Evolutionary conservation across 2,113 vertebrate species (phyloP).

Genomic region (Xerus inauris): DNA sequence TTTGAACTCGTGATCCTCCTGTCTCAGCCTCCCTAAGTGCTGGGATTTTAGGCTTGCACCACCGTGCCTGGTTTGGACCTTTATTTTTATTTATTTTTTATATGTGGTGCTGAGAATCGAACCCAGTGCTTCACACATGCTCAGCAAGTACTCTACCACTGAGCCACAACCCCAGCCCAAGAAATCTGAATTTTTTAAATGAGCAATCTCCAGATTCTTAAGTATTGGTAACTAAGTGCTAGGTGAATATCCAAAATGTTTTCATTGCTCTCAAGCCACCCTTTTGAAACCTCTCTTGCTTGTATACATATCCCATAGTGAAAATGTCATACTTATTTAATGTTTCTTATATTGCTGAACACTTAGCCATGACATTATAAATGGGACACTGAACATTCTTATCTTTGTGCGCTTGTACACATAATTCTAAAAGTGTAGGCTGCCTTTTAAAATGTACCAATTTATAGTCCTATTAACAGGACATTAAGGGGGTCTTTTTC

Average conservation of each 20-base stretch:
- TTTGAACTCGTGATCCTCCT: too few species aligned
- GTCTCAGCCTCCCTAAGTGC: too few species aligned
- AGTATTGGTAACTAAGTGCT: slow-evolving; percentile 26
- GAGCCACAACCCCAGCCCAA: too few species aligned
- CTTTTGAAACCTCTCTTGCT: background rate
- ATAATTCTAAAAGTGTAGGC: background rate
- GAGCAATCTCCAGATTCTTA: slow-evolving; percentile 19
- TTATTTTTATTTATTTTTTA: too few species aligned
- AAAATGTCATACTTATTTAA: background rate
- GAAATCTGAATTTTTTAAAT: slow-evolving; percentile 15
- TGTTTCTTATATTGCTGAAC: background rate
- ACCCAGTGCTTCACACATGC: too few species aligned
- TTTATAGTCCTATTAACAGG: background rate
- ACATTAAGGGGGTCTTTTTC: background rate
- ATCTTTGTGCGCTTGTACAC: background rate
- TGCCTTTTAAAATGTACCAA: background rate
- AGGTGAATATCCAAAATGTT: background rate
- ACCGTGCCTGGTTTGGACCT: too few species aligned
- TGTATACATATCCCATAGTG: background rate
- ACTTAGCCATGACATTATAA: background rate
- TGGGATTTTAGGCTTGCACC: too few species aligned
- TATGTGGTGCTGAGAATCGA: too few species aligned
- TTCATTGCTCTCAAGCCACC: background rate
- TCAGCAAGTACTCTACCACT: too few species aligned
- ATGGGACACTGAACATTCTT: background rate